Conservation (phyloP, 1,140 invertebrate genomes). For the Dysdera silvatica region DNA sequence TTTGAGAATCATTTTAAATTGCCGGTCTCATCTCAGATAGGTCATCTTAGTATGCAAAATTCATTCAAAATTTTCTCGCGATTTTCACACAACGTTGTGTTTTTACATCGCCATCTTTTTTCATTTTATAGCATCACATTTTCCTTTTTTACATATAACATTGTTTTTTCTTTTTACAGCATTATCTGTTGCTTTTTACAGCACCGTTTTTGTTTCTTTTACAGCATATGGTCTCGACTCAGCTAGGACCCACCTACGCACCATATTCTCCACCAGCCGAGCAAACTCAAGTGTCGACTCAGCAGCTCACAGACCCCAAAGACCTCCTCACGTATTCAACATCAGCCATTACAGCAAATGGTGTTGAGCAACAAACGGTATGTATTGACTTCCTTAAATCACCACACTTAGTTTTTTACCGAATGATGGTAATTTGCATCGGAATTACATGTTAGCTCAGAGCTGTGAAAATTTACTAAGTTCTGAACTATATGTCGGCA, state of each 20-base stretch:
- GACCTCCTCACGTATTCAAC: constrained; percentile 13
- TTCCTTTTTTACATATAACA: neutral
- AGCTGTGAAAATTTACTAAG: neutral
- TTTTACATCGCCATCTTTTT: too few species aligned
- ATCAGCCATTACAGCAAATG: constrained; percentile 36
- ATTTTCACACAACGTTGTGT: too few species aligned
- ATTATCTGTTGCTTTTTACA: neutral
- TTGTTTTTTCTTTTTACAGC: neutral
- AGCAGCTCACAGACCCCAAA: constrained; percentile 9
- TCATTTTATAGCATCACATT: neutral
- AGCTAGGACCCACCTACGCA: constrained; percentile 18
- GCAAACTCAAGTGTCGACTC: neutral
- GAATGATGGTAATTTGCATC: neutral
- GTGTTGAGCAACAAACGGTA: constrained; percentile 31
- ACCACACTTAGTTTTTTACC: too few species aligned
- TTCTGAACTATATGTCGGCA: neutral
- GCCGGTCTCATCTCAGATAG: too few species aligned
- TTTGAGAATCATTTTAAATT: too few species aligned
- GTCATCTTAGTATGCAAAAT: too few species aligned
- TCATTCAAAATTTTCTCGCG: too few species aligned
- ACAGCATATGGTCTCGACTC: constrained; percentile 23
- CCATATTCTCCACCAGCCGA: constrained; percentile 13
- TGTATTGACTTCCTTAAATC: constrained; percentile 32
- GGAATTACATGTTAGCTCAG: neutral
- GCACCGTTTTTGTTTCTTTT: constrained; percentile 7